A percentile compares a stretch with the other conserved stretches of the same genome.
These are phyloP conservation scores for Rynchops niger DNA, from an alignment of 2,113 vertebrate genomes.

Conservation along the genomic window DNA sequence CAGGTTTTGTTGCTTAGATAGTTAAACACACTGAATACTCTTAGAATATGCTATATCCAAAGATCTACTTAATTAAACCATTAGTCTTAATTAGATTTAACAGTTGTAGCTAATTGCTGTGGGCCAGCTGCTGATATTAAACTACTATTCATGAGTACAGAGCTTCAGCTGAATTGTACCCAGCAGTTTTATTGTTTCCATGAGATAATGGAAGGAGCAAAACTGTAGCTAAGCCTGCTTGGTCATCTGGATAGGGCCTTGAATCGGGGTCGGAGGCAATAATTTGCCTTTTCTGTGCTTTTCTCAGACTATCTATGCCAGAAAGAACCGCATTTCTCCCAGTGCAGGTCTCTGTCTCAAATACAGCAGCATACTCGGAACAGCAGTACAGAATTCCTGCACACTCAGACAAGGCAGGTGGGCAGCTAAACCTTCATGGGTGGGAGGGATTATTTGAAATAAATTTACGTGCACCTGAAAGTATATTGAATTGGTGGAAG, in stretches of 20 bases:
- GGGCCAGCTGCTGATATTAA: background rate
- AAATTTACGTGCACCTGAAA: background rate
- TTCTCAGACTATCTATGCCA: background rate
- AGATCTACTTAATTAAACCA: slow-evolving; percentile 16
- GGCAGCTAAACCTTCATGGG: background rate
- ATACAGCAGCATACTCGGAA: background rate
- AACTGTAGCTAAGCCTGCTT: background rate
- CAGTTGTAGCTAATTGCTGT: slow-evolving; percentile 1
- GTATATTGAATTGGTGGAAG: background rate
- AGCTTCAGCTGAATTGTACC: background rate
- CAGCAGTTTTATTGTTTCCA: background rate
- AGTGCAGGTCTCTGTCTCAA: background rate
- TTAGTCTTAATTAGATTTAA: slow-evolving; percentile 44
- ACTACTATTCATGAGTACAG: background rate
- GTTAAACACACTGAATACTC: background rate
- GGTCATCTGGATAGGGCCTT: background rate
- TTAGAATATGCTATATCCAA: background rate
- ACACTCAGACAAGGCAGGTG: background rate
- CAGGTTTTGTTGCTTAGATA: background rate
- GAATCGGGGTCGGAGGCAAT: background rate
- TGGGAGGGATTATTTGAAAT: background rate
- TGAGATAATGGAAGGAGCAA: background rate
- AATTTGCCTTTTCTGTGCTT: background rate
- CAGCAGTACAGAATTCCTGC: background rate
- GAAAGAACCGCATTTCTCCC: background rate